Evolutionary conservation across 2,797 vertebrate genomes (phyloP).

Genomic region (Tolypeutes matacus): DNA sequence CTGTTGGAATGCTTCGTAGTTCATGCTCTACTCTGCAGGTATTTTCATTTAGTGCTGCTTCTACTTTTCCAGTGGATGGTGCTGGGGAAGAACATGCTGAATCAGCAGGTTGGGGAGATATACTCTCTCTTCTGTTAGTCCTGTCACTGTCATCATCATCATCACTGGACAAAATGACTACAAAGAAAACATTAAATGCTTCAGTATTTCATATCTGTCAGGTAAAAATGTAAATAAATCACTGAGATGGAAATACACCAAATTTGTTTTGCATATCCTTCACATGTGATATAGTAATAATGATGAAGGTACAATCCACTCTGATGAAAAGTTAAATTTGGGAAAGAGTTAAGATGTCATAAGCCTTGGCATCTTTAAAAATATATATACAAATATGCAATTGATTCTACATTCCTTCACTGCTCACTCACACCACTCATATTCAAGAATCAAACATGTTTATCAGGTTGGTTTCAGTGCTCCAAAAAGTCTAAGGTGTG

Average conservation of each 20-base stretch:
- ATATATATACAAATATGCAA: slow-evolving; percentile 34
- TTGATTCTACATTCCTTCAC: neutral
- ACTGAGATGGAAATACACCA: neutral
- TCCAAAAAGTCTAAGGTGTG: neutral
- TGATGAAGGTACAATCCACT: slow-evolving; percentile 37
- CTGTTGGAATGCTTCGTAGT: slow-evolving; percentile 89
- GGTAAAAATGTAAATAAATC: slow-evolving; percentile 68
- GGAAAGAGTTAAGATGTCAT: slow-evolving; percentile 15
- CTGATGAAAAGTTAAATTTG: slow-evolving; percentile 38
- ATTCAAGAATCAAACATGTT: slow-evolving; percentile 12
- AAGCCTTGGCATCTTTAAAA: slow-evolving; percentile 13
- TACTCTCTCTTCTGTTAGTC: slow-evolving; percentile 92
- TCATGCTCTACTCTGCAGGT: slow-evolving; percentile 90
- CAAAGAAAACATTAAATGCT: slow-evolving; percentile 83
- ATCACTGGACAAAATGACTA: slow-evolving; percentile 98
- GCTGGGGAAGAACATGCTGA: slow-evolving; percentile 95
- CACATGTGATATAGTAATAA: slow-evolving; percentile 40
- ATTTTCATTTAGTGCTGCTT: slow-evolving; percentile 94
- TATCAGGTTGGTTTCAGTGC: slow-evolving; percentile 40
- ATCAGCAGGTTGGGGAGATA: slow-evolving; percentile 94
- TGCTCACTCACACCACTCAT: slow-evolving; percentile 13
- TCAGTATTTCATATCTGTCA: slow-evolving; percentile 78
- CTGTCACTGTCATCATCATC: slow-evolving; percentile 92
- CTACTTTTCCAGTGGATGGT: slow-evolving; percentile 94
- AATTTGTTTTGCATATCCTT: slow-evolving; percentile 40